Evolutionary conservation across 2,888 invertebrate genomes (phyloP), one percentile per base, ranked within the genome.

Genomic region (Vesta saturnalis): DNA sequence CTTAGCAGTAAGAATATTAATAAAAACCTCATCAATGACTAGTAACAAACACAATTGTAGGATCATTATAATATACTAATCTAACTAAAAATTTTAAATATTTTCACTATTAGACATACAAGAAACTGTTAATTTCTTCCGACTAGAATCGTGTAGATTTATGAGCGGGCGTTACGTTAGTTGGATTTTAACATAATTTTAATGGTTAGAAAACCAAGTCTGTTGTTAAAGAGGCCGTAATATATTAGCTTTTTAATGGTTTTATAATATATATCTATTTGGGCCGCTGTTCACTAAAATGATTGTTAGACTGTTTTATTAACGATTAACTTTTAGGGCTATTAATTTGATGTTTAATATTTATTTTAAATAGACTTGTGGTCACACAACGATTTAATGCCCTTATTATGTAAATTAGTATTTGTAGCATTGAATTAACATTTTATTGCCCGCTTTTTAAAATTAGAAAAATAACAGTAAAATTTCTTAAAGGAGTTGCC

Each of bases 191-290:
- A 79, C 79, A 79, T 80, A 79, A 79, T 78, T 78, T 78, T 78
- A 78, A 79, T 78, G 77, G 76, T 76, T 73, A 73, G 70, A 74
- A 77, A 76, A 79, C 72, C 76, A 69, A 74, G 76, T 73, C 75
- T 77, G 77, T 77, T 74, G 77, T 78, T 79, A 79, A 76, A 74
- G 76, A 77, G 76, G 67, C 76, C 74, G 76, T 79, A 80, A 80
- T 81, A 80, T 80, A 81, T 81, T 79, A 77, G 77, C 69, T 73
- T 79, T 79, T 79, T 79, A 80, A 81, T 81, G 79, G 78, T 78
- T 77, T 79, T 80, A 81, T 81, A 81, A 80, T 81, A 80, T 79
- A 80, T 78, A 80, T 76, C 79, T 80, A 78, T 80, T 79, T 77
- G 74, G 77, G 75, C 73, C 72, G 74, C 75, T 80, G 78, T 80